Evolutionary conservation across 2,113 vertebrate genomes (phyloP), one percentile per base, ranked within the genome.

Genomic region (Hystrix cristata): DNA sequence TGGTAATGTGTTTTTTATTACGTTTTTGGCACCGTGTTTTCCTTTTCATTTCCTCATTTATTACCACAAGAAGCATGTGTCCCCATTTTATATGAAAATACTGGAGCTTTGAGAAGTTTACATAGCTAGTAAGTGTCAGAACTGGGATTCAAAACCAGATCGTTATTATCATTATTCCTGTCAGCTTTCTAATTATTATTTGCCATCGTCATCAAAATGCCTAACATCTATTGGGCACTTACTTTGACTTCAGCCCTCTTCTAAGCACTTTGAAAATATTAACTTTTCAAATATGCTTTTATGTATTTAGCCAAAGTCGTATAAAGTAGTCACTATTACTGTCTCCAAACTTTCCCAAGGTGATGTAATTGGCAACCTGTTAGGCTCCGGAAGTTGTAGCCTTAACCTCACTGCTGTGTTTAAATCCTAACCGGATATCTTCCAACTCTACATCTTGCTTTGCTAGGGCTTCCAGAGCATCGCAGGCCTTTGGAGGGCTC

Each of bases 141-240:
- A 7, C 38, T 84, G 46, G 15, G 4, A 91, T 84, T 90, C 51
- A 95, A 74, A 92, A 43, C 7, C 46, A 92, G 48, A 18, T 69
- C 4, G 90, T 86, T 74, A 46, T 69, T 34, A 72, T 34, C 18
- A 15, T 76, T n/a, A 60, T 62, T 84, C 76, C 65, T 80, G 62
- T 76, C 57, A 67, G 31, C 13, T 16, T 71, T 94, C 43, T 64
- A 84, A 92, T 59, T 76, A 59, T 92, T 15, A 90, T 90, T 94
- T 46, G n/a, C 43, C 46, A 82, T 60, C 34, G 86, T 96, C 18
- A 69, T 18, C 29, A 46, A 93, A 89, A 95, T 86, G 43, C 6
- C 53, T 74, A 27, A 84, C 31, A 60, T 92, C 87, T 95, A 74
- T 62, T 87, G 85, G 94, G n/a, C 27, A 90, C 23, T 86, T 83